Percentiles rank a stretch among this genome's conserved stretches.
Conservation (phyloP, 2,113 vertebrate species). For the Nipponia nippon region DNA sequence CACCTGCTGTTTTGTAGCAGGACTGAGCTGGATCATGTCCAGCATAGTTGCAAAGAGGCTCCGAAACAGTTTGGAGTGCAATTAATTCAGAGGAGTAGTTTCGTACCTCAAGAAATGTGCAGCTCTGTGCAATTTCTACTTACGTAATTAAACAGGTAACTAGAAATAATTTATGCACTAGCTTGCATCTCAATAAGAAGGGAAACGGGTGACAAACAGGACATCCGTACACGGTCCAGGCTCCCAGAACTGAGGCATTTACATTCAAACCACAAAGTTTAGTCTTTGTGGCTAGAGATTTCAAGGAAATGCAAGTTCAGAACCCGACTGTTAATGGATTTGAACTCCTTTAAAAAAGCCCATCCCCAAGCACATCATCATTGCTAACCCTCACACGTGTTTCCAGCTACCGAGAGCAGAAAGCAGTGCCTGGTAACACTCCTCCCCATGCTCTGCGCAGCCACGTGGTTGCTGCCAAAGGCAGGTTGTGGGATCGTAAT, state of each 20-base stretch:
- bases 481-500: not conserved
- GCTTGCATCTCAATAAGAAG: not conserved
- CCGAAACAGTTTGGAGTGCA: not conserved
- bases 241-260: not conserved
- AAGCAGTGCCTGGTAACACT: not conserved
- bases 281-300: not conserved
- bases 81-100: not conserved
- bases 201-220: not conserved
- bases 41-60: not conserved
- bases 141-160: not conserved
- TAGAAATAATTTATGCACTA: not conserved
- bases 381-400: fast-evolving
- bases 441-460: fast-evolving
- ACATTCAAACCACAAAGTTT: not conserved
- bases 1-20: not conserved
- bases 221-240: not conserved
- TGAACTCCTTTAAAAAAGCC: not conserved
- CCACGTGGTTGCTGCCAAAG: fast-evolving
- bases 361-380: not conserved
- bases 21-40: not conserved
- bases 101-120: not conserved
- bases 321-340: not conserved
- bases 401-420: not conserved
- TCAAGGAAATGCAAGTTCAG: not conserved
- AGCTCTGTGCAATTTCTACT: not conserved